A percentile compares a stretch with the other conserved stretches of the same genome.
Conservation (phyloP, 1,140 invertebrate species). For the Eriosoma lanigerum region DNA sequence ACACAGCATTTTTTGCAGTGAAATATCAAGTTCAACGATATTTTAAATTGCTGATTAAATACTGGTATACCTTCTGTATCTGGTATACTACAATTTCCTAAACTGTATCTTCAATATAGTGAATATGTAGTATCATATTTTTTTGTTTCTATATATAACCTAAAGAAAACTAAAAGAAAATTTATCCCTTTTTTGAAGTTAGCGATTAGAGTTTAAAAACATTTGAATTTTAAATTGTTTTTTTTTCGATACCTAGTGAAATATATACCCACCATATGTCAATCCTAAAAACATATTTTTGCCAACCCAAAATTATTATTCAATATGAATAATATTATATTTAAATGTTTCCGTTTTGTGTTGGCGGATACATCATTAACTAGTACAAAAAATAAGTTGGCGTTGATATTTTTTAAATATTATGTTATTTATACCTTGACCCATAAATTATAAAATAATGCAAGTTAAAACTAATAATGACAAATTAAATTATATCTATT, state of each 20-base stretch:
- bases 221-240: not conserved
- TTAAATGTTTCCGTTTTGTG: slow-evolving; percentile 43
- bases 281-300: slow-evolving; percentile 32
- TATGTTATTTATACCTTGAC: slow-evolving; percentile 40
- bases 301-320: slow-evolving; percentile 36
- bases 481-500: not conserved
- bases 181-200: too few relatives aligned
- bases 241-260: slow-evolving; percentile 7
- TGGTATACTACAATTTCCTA: too few relatives aligned
- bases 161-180: too few relatives aligned
- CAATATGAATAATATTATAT: slow-evolving; percentile 40
- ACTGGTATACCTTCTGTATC: too few relatives aligned
- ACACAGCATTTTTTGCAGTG: too few relatives aligned
- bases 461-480: not conserved
- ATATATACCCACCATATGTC: slow-evolving; percentile 37
- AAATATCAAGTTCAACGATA: too few relatives aligned
- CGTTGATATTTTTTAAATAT: slow-evolving; percentile 31
- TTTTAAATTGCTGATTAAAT: too few relatives aligned
- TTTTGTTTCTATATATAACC: too few relatives aligned
- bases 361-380: slow-evolving; percentile 43
- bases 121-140: too few relatives aligned
- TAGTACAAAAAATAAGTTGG: slow-evolving; percentile 40
- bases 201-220: too few relatives aligned
- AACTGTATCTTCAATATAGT: too few relatives aligned
- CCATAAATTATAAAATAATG: slow-evolving; percentile 15